Percentiles rank a stretch among this genome's conserved stretches.
Evolutionary conservation across 2,797 vertebrate genomes (phyloP).

Genomic region (Hylomyscus alleni): DNA sequence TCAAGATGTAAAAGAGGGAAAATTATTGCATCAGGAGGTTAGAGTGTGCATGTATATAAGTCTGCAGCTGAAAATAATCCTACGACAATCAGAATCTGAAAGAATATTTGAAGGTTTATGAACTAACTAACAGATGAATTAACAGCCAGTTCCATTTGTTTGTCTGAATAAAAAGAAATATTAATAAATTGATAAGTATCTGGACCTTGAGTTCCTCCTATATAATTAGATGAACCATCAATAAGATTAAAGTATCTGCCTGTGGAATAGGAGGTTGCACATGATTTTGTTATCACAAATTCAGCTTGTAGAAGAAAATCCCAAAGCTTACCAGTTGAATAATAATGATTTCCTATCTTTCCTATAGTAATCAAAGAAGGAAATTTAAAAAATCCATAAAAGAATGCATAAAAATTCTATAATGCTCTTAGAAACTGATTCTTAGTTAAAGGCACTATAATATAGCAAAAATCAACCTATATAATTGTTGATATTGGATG

Average conservation of each 20-base stretch:
- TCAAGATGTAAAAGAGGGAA: background rate
- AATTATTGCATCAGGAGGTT: background rate
- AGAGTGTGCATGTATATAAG: background rate
- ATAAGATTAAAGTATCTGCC: background rate
- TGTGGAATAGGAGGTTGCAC: background rate
- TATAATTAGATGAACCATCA: background rate
- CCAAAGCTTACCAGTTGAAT: background rate
- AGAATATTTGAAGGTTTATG: background rate
- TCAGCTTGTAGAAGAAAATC: background rate
- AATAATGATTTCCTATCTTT: background rate
- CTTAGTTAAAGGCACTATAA: background rate
- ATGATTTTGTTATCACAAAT: background rate
- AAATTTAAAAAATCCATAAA: background rate
- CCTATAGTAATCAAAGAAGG: background rate
- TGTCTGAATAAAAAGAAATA: background rate
- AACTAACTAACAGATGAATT: background rate
- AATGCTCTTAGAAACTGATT: background rate
- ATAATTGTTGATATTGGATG: background rate
- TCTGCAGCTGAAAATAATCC: background rate
- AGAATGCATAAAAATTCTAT: background rate
- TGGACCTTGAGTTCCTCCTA: background rate
- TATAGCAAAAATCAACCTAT: background rate
- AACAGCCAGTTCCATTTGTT: background rate
- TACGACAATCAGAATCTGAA: background rate
- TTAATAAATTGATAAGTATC: background rate